These are phyloP conservation scores for Scortum barcoo DNA, from an alignment of 2,113 vertebrate genomes.

Conservation along the genomic window DNA sequence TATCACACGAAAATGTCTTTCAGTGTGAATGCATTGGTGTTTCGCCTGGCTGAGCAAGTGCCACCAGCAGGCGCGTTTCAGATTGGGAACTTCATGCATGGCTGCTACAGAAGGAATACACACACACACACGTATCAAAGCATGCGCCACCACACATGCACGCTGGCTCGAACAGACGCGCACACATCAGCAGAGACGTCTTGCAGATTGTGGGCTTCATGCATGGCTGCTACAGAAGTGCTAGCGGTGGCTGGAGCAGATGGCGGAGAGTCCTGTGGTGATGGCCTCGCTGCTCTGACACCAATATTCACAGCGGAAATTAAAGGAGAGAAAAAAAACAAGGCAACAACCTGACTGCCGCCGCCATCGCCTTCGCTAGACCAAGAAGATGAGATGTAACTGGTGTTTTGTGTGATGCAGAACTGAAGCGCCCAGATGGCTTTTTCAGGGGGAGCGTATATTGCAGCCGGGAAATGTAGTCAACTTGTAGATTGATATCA, in stretches of 20 bases:
- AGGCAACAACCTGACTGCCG: constrained; percentile 59
- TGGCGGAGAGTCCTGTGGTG: constrained; percentile 77
- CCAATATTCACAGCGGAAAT: constrained; percentile 72
- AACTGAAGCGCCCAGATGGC: constrained; percentile 63
- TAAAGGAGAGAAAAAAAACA: constrained; percentile 44
- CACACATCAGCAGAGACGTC: constrained; percentile 62
- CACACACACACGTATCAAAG: constrained; percentile 40
- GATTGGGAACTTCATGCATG: constrained; percentile 69
- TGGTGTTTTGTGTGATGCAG: constrained; percentile 59
- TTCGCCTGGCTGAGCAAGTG: constrained; percentile 55
- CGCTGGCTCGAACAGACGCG: constrained; percentile 30
- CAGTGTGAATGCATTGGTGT: constrained; percentile 38
- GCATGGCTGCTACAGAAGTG: constrained; percentile 77
- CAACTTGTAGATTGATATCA: constrained; percentile 77
- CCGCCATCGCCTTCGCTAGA: constrained; percentile 54
- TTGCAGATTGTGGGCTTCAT: constrained; percentile 79
- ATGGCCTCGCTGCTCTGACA: constrained; percentile 68
- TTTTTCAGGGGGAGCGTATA: constrained; percentile 36
- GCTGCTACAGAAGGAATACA: constrained; percentile 50
- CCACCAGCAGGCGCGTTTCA: constrained; percentile 69
- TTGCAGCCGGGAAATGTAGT: constrained; percentile 56
- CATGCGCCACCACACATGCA: constrained; percentile 42
- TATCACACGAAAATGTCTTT: constrained; percentile 40
- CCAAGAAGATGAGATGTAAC: constrained; percentile 65
- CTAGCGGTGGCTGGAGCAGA: constrained; percentile 76